phyloP scores from a whole-genome alignment of 2,888 invertebrate species.

The Oscheius sp. region DNA sequence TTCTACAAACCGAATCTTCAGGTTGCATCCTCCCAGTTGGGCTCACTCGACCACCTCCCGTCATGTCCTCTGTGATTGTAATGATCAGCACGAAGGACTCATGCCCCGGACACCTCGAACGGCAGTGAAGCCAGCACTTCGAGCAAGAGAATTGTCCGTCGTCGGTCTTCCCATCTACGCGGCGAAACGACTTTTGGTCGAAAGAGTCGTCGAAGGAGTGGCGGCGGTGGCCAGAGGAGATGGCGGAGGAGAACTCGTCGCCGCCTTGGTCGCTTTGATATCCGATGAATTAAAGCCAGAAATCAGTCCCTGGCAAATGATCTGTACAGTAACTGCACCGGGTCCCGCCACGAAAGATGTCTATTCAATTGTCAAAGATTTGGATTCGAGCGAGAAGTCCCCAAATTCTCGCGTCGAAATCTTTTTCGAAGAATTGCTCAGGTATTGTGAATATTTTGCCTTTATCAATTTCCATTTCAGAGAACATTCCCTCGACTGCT shows the following conservation, averaged over 20 bases:
- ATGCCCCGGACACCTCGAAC: slow-evolving; percentile 28
- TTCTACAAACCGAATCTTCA: slow-evolving; percentile 23
- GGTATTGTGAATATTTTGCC: slow-evolving; percentile 41
- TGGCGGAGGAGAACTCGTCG: slow-evolving; percentile 79
- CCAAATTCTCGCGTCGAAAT: slow-evolving; percentile 61
- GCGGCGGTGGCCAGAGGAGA: slow-evolving; percentile 61
- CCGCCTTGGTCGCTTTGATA: slow-evolving; percentile 85
- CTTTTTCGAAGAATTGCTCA: slow-evolving; percentile 66
- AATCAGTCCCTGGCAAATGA: slow-evolving; percentile 69
- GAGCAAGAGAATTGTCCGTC: slow-evolving; percentile 67
- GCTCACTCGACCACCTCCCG: slow-evolving; percentile 55
- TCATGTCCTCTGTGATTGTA: slow-evolving; percentile 60
- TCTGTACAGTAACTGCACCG: slow-evolving; percentile 62
- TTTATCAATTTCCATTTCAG: slow-evolving; percentile 25
- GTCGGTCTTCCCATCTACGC: slow-evolving; percentile 71
- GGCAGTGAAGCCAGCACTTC: slow-evolving; percentile 51
- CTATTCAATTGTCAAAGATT: slow-evolving; percentile 61
- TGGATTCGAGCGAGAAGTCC: slow-evolving; percentile 66
- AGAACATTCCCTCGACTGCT: slow-evolving; percentile 79
- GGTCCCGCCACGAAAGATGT: slow-evolving; percentile 69
- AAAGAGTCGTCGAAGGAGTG: slow-evolving; percentile 70
- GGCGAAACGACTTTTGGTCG: slow-evolving; percentile 65
- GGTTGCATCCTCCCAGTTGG: slow-evolving; percentile 63
- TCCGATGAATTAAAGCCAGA: slow-evolving; percentile 86
- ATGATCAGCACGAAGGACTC: slow-evolving; percentile 34